Conservation (phyloP, 2,113 vertebrate genomes). For the Proteles cristata region DNA sequence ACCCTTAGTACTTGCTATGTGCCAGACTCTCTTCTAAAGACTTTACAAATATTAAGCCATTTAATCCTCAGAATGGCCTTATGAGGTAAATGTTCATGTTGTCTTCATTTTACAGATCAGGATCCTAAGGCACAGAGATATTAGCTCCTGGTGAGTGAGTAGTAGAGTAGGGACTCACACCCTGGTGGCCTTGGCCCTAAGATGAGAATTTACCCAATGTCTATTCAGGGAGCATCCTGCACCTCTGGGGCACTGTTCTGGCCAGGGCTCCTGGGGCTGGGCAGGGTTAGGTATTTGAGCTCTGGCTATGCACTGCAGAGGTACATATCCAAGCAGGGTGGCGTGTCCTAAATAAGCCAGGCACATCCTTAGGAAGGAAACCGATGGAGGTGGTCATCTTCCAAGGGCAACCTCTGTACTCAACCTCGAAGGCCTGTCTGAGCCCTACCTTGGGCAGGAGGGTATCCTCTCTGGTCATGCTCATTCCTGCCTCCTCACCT, state of each 20-base stretch:
- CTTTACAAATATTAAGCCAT: background rate
- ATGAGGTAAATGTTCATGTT: background rate
- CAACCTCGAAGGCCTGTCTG: background rate
- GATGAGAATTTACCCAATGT: background rate
- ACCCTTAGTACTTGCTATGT: background rate
- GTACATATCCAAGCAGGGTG: background rate
- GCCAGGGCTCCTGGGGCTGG: background rate
- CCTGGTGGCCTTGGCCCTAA: background rate
- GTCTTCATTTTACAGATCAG: slow-evolving; percentile 38
- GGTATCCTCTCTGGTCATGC: background rate
- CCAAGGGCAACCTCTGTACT: background rate
- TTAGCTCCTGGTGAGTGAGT: background rate
- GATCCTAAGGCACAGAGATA: background rate
- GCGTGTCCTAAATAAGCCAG: background rate
- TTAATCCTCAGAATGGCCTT: background rate
- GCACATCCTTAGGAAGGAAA: background rate
- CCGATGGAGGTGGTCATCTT: too few relatives aligned
- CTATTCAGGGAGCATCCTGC: background rate
- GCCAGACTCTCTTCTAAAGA: background rate
- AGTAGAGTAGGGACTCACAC: background rate
- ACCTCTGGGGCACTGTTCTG: background rate
- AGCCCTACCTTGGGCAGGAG: background rate
- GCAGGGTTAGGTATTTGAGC: background rate
- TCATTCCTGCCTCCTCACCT: background rate
- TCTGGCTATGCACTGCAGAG: background rate